Evolutionary conservation across 2,888 invertebrate genomes (phyloP).

Genomic region (Autographa gamma): DNA sequence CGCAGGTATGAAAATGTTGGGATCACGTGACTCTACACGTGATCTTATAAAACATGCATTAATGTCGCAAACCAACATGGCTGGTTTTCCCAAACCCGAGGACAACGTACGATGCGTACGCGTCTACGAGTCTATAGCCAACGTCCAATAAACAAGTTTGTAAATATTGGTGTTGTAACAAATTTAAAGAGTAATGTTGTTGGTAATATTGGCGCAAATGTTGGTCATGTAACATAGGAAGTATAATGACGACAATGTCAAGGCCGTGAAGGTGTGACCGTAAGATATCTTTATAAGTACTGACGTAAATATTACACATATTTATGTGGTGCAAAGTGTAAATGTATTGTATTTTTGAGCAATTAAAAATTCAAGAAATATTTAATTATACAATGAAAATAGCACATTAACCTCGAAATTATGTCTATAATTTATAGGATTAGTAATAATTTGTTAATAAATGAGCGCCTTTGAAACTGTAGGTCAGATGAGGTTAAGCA

Average conservation of each 20-base stretch:
- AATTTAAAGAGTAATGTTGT: background rate
- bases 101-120: conserved; percentile 51
- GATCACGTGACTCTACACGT: conserved; percentile 50
- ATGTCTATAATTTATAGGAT: background rate
- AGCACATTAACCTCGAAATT: conserved; percentile 8
- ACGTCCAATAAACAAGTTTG: conserved; percentile 31
- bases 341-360: background rate
- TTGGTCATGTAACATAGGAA: conserved; percentile 27
- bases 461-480: background rate
- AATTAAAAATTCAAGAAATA: background rate
- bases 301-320: conserved; percentile 30
- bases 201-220: conserved; percentile 24
- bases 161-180: background rate
- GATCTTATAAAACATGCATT: conserved; percentile 52
- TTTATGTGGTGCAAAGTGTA: conserved; percentile 19
- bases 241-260: conserved; percentile 38
- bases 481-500: conserved; percentile 22
- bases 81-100: conserved; percentile 60
- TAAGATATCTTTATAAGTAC: conserved; percentile 23
- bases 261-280: conserved; percentile 39
- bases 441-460: conserved; percentile 9
- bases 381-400: background rate
- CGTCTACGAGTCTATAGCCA: conserved; percentile 29
- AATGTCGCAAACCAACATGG: conserved; percentile 38
- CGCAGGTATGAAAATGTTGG: conserved; percentile 16